Conservation (phyloP, 2,797 vertebrate genomes). For the Paguma larvata region DNA sequence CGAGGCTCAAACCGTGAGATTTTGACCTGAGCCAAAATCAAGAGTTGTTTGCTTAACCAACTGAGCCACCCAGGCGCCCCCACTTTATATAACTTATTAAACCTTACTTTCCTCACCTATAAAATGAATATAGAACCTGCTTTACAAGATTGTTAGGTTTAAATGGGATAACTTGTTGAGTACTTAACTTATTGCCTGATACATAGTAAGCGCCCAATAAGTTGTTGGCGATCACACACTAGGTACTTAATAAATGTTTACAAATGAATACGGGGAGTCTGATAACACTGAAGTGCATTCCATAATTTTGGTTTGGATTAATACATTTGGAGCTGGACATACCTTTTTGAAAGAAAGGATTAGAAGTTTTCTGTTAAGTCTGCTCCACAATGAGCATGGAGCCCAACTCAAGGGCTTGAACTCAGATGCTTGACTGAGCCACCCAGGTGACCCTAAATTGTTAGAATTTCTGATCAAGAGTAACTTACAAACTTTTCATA, state of each 20-base stretch:
- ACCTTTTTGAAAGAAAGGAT: constrained; percentile 28
- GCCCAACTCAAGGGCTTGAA: no score
- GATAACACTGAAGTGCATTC: constrained; percentile 29
- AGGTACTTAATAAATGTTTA: constrained; percentile 63
- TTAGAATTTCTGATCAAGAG: background rate
- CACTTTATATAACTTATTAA: constrained; percentile 31
- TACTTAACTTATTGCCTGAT: constrained; percentile 2
- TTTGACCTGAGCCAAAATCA: no score
- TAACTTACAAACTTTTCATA: constrained; percentile 43
- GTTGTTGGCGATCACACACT: background rate
- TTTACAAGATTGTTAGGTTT: constrained; percentile 60
- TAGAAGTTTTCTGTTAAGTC: background rate
- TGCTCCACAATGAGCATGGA: no score
- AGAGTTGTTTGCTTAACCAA: no score
- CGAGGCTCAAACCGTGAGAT: no score
- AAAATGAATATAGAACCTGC: constrained; percentile 19
- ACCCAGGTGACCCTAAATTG: background rate
- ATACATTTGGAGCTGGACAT: background rate
- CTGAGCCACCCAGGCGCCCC: no score
- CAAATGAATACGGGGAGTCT: background rate
- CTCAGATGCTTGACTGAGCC: no score
- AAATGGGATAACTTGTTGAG: constrained; percentile 56
- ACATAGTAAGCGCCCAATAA: constrained; percentile 28
- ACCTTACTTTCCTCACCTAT: background rate
- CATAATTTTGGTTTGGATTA: constrained; percentile 51